A percentile compares a stretch with the other conserved stretches of the same genome.
phyloP scores from a whole-genome alignment of 2,113 vertebrate genomes.

The Mellivora capensis region DNA sequence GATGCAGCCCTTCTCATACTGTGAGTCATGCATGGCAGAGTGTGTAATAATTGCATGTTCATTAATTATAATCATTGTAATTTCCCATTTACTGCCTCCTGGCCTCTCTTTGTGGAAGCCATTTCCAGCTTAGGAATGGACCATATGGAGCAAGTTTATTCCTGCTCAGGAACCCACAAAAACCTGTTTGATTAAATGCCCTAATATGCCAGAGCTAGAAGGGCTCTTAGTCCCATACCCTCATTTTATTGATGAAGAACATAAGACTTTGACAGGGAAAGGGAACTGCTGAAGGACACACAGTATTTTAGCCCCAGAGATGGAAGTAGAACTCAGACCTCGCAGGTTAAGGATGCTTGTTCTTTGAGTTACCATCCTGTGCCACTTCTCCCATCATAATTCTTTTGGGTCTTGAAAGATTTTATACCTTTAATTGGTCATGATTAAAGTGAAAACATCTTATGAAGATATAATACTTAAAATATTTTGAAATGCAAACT shows the following conservation, averaged over 20 bases:
- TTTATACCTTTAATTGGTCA: not conserved
- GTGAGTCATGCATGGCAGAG: not conserved
- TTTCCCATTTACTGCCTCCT: not conserved
- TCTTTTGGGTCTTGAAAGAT: not conserved
- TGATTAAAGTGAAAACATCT: not conserved
- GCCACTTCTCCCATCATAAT: not conserved
- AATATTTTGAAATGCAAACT: not conserved
- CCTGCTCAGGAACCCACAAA: not conserved
- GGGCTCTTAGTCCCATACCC: not conserved
- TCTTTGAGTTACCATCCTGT: not conserved
- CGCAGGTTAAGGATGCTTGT: not conserved
- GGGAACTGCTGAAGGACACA: not conserved
- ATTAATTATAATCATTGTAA: not conserved
- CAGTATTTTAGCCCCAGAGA: not conserved
- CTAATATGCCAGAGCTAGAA: not conserved
- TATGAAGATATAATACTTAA: not conserved
- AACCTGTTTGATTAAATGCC: not conserved
- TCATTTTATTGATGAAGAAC: slow-evolving; percentile 4
- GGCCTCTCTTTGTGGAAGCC: not conserved
- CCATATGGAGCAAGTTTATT: not conserved
- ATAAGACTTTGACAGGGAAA: not conserved
- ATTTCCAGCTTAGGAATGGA: not conserved
- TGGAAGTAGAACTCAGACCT: not conserved
- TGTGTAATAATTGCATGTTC: not conserved
- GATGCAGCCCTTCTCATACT: not conserved